phyloP scores from a whole-genome alignment of 2,797 vertebrate species.

The Antrozous pallidus region DNA sequence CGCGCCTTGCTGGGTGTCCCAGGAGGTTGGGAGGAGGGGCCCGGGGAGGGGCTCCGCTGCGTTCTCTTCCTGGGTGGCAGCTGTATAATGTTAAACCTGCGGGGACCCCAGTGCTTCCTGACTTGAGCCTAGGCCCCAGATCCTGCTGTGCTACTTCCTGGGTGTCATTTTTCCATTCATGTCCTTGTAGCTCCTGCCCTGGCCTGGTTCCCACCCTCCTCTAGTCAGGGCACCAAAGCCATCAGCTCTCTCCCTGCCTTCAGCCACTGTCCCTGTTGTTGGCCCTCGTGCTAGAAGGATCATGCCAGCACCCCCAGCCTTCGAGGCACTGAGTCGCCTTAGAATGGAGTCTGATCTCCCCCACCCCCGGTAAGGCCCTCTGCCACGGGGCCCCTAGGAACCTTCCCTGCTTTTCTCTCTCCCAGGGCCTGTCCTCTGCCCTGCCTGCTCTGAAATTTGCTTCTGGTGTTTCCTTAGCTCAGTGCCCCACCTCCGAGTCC shows the following conservation, averaged over 20 bases:
- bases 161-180: too few relatives aligned
- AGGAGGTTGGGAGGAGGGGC: not conserved
- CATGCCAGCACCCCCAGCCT: not conserved
- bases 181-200: not conserved
- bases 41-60: accelerated
- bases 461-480: accelerated
- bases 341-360: not conserved
- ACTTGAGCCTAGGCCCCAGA: not conserved
- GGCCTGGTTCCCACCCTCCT: not conserved
- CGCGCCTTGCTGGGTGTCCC: not conserved
- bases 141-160: not conserved
- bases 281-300: not conserved
- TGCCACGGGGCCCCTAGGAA: not conserved
- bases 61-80: not conserved
- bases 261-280: accelerated
- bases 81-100: not conserved
- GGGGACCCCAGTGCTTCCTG: not conserved
- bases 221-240: not conserved
- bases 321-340: not conserved
- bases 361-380: accelerated
- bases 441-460: not conserved
- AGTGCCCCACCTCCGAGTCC: not conserved
- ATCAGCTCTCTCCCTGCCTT: not conserved
- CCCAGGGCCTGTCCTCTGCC: not conserved
- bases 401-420: not conserved